These are phyloP conservation scores for Tipula lateralis DNA, from an alignment of 2,888 invertebrate genomes.

Conservation along the genomic window DNA sequence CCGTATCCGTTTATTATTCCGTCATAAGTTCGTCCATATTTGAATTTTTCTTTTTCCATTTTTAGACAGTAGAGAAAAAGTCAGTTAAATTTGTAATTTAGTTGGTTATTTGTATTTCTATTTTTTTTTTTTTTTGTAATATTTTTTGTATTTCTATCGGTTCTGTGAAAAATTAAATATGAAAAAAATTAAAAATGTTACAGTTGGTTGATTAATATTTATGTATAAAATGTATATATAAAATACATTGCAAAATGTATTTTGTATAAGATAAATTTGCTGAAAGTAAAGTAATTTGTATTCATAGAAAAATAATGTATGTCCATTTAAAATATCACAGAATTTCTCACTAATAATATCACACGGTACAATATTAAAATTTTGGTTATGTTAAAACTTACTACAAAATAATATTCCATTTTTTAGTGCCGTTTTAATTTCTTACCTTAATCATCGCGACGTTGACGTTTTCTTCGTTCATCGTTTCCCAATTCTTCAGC, in stretches of 20 bases:
- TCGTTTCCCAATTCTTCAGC: constrained; percentile 65
- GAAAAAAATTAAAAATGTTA: constrained; percentile 24
- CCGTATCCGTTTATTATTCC: constrained; percentile 19
- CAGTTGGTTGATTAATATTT: constrained; percentile 20
- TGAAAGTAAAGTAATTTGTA: constrained; percentile 15
- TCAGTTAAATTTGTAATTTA: constrained; percentile 24
- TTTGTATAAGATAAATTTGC: background rate
- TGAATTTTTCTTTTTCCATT: constrained; percentile 24
- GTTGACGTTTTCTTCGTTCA: constrained; percentile 43
- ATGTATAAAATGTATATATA: background rate
- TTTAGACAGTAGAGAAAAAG: background rate
- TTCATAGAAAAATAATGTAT: constrained; percentile 12
- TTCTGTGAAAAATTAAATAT: constrained; percentile 29
- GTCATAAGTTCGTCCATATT: constrained; percentile 24
- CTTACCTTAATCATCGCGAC: constrained; percentile 27
- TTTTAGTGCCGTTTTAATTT: background rate
- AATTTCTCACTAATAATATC: constrained; percentile 19
- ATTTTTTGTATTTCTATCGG: constrained; percentile 21
- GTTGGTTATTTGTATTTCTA: constrained; percentile 24
- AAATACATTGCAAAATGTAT: background rate
- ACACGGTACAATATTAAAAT: background rate
- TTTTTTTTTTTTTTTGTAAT: background rate
- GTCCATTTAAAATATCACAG: constrained; percentile 27
- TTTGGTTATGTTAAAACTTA: background rate
- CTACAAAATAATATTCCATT: background rate